Conservation (phyloP, 2,113 vertebrate species). For the Butastur rufipennis region DNA sequence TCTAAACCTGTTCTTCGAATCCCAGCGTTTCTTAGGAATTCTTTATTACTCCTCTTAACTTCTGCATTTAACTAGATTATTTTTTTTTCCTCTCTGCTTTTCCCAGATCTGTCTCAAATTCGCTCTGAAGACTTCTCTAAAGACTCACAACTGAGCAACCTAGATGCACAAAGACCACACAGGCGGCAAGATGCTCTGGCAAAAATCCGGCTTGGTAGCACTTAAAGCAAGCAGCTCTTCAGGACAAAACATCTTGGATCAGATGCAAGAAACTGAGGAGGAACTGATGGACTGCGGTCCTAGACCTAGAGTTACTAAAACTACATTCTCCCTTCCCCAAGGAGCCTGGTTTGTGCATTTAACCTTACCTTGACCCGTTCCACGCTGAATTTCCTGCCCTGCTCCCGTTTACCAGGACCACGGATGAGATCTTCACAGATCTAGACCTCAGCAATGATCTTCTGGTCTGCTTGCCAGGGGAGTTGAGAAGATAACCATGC, state of each 20-base stretch:
- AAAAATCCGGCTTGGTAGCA: neutral
- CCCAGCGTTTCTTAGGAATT: neutral
- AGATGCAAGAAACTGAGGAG: neutral
- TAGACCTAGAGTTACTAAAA: neutral
- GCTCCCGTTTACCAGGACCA: neutral
- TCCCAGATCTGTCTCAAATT: slow-evolving; percentile 32
- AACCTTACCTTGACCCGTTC: neutral
- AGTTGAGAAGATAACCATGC: neutral
- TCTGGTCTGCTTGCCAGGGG: neutral
- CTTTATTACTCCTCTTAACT: neutral
- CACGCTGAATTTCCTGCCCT: neutral
- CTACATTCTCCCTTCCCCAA: neutral
- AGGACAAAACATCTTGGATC: neutral
- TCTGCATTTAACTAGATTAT: neutral
- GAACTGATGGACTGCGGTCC: neutral
- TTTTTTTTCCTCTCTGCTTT: neutral
- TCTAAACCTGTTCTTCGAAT: neutral
- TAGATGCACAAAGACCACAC: neutral
- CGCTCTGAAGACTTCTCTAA: slow-evolving; percentile 26
- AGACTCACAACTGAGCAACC: neutral
- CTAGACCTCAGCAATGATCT: neutral
- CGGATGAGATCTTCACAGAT: neutral
- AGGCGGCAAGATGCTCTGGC: neutral
- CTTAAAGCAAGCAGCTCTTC: neutral
- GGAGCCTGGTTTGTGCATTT: neutral